Evolutionary conservation across 92 coral and sea anemone genomes (phyloP).

Genomic region (Epizoanthus illoricatus): DNA sequence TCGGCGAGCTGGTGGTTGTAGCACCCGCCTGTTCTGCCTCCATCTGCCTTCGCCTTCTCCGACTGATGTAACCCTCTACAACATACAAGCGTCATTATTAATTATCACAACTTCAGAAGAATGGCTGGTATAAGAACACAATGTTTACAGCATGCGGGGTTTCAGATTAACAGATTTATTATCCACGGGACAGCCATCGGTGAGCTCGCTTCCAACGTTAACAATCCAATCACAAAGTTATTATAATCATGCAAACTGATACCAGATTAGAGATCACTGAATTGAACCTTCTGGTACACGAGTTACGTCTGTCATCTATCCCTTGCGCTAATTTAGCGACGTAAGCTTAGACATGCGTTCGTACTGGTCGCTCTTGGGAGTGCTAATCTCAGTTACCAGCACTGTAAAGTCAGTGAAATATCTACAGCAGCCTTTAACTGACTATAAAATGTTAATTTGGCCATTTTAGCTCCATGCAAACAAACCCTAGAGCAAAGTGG

Average conservation of each 20-base stretch:
- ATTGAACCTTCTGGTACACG: neutral
- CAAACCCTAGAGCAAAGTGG: neutral
- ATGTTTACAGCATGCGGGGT: neutral
- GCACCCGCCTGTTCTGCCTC: neutral
- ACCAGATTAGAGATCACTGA: neutral
- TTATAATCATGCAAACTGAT: neutral
- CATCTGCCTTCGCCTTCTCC: slow-evolving; percentile 28
- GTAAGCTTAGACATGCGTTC: neutral
- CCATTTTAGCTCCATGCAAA: slow-evolving; percentile 24
- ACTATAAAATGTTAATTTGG: slow-evolving; percentile 14
- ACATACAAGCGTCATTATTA: neutral
- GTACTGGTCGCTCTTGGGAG: neutral
- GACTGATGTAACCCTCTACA: slow-evolving; percentile 33
- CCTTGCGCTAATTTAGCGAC: neutral
- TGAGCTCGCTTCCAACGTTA: too few species aligned
- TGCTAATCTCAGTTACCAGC: neutral
- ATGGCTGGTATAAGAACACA: neutral
- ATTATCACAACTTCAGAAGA: neutral
- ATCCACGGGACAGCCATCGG: too few species aligned
- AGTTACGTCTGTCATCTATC: neutral
- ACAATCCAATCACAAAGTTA: neutral
- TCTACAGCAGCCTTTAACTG: neutral
- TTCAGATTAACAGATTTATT: neutral
- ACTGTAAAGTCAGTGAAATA: neutral
- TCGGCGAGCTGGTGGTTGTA: neutral